Conservation (phyloP, 2,888 invertebrate genomes). For the Parnassius mnemosyne region DNA sequence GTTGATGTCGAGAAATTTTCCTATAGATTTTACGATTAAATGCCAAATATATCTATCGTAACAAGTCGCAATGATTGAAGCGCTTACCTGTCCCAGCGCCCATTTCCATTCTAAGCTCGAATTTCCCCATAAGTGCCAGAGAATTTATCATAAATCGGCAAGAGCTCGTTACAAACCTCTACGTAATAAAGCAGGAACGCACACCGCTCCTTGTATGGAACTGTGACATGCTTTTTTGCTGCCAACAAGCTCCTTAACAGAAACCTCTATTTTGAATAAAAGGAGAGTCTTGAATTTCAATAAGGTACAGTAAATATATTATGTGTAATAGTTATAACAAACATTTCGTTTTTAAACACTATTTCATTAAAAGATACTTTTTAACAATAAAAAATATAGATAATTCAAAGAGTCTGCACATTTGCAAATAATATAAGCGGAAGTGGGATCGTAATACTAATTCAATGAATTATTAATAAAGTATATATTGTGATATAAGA, state of each 20-base stretch:
- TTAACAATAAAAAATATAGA: no score
- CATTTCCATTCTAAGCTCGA: conserved; percentile 42
- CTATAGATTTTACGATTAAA: background rate
- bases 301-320: background rate
- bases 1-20: background rate
- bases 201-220: conserved; percentile 33
- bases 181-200: conserved; percentile 39
- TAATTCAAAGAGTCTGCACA: no score
- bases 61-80: background rate
- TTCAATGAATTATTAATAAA: no score
- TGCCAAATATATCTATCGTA: background rate
- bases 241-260: conserved; percentile 32
- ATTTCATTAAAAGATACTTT: no score
- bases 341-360: no score
- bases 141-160: conserved; percentile 46
- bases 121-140: conserved; percentile 43
- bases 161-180: conserved; percentile 33
- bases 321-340: no score
- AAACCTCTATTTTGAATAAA: conserved; percentile 21
- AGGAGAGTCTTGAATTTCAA: conserved; percentile 16
- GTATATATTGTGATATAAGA: no score
- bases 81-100: conserved; percentile 13
- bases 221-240: conserved; percentile 42
- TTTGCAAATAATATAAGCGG: no score
- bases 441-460: no score